phyloP scores from a whole-genome alignment of 2,113 vertebrate species.

The Sardina pilchardus region DNA sequence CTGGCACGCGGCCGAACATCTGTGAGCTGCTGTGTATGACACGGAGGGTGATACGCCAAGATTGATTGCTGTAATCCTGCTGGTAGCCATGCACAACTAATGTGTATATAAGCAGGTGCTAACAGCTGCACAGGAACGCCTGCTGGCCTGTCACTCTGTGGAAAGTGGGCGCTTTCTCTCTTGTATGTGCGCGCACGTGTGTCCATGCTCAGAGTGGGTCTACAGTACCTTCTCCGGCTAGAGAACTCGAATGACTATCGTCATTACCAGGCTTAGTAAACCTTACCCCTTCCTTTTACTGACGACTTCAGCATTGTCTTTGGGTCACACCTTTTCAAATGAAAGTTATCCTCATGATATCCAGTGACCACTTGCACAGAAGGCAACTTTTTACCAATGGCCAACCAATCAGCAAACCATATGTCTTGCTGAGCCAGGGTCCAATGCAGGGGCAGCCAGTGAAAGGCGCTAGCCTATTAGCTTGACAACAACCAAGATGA shows the following conservation, averaged over 20 bases:
- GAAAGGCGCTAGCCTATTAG: neutral
- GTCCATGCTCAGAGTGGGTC: too few species aligned
- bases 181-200: neutral
- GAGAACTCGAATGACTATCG: neutral
- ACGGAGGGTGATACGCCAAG: constrained; percentile 56
- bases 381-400: neutral
- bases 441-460: neutral
- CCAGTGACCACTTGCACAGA: neutral
- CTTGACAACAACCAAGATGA: neutral
- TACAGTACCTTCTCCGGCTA: too few species aligned
- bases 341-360: neutral
- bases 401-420: neutral
- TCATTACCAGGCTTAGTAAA: neutral
- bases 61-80: constrained; percentile 70
- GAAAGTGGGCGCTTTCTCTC: neutral
- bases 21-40: constrained; percentile 52
- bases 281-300: neutral
- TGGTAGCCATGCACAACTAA: constrained; percentile 70
- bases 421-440: neutral
- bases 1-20: constrained; percentile 67
- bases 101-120: constrained; percentile 69
- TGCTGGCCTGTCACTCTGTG: constrained; percentile 15
- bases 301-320: neutral
- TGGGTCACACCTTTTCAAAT: neutral
- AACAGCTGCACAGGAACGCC: constrained; percentile 57